Conservation (phyloP, 2,797 vertebrate species). For the Decapterus maruadsi region DNA sequence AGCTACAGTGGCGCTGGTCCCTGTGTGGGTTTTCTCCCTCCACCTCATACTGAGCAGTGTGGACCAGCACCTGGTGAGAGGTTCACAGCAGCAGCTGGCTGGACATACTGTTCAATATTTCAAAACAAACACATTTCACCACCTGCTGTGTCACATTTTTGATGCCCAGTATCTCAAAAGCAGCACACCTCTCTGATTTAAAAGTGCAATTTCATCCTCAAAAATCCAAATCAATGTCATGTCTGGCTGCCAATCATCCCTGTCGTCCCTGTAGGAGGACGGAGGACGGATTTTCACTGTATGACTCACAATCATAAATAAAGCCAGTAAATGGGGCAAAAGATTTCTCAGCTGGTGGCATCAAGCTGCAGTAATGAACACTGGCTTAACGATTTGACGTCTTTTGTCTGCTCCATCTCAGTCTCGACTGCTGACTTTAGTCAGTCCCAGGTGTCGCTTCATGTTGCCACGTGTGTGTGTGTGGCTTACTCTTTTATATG, state of each 20-base stretch:
- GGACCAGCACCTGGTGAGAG: slow-evolving; percentile 22
- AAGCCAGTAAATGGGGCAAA: slow-evolving; percentile 51
- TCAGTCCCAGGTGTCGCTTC: slow-evolving; percentile 42
- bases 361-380: slow-evolving; percentile 49
- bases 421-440: slow-evolving; percentile 39
- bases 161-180: slow-evolving; percentile 30
- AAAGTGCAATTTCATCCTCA: slow-evolving; percentile 31
- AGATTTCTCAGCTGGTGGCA: slow-evolving; percentile 38
- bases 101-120: slow-evolving; percentile 33
- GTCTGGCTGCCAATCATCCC: slow-evolving; percentile 55
- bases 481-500: not conserved
- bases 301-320: slow-evolving; percentile 65
- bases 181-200: slow-evolving; percentile 10
- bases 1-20: not conserved
- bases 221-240: slow-evolving; percentile 27
- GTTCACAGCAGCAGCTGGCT: slow-evolving; percentile 36
- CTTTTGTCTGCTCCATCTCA: slow-evolving; percentile 55
- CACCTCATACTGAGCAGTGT: slow-evolving; percentile 11
- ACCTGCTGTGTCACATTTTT: slow-evolving; percentile 18
- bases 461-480: not conserved
- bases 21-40: slow-evolving; percentile 5
- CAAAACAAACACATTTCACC: slow-evolving; percentile 26
- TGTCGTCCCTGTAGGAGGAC: slow-evolving; percentile 29
- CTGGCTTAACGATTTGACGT: slow-evolving; percentile 46
- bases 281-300: slow-evolving; percentile 33